Evolutionary conservation across 2,797 vertebrate genomes (phyloP).

Genomic region (Eulemur rubriventer): DNA sequence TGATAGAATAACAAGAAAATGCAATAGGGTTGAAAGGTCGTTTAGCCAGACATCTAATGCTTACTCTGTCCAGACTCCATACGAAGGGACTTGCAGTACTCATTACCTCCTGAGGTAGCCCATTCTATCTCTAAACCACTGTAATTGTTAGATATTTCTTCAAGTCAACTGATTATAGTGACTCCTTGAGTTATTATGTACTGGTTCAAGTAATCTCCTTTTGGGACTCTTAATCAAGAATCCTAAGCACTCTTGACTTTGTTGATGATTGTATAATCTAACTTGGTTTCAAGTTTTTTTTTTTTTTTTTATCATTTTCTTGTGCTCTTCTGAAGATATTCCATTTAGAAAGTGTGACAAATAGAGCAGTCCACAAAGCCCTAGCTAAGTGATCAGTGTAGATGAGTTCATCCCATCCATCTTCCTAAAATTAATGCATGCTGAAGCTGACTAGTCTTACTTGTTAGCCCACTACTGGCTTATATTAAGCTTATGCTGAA

Average conservation of each 20-base stretch:
- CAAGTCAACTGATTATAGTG: not conserved
- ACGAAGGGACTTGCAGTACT: not conserved
- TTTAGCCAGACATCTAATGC: not conserved
- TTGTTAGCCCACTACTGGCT: not conserved
- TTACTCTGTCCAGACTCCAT: not conserved
- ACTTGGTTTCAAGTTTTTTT: not conserved
- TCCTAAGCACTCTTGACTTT: not conserved
- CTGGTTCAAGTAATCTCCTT: not conserved
- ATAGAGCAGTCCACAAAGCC: not conserved
- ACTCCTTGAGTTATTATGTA: not conserved
- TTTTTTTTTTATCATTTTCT: not conserved
- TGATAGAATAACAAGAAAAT: not conserved
- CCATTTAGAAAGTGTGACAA: not conserved
- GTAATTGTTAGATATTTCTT: not conserved
- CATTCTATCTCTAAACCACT: not conserved
- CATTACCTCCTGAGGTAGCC: not conserved
- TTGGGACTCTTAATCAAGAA: not conserved
- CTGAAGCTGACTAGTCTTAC: not conserved
- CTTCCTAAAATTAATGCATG: not conserved
- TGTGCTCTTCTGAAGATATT: not conserved
- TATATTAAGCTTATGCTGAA: not conserved
- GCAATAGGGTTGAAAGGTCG: not conserved
- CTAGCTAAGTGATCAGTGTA: not conserved
- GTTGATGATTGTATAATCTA: not conserved
- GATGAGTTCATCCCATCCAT: not conserved